Evolutionary conservation across 2,797 vertebrate species (phyloP), one percentile per base, ranked within the genome.

Genomic region (Hylomyscus alleni): DNA sequence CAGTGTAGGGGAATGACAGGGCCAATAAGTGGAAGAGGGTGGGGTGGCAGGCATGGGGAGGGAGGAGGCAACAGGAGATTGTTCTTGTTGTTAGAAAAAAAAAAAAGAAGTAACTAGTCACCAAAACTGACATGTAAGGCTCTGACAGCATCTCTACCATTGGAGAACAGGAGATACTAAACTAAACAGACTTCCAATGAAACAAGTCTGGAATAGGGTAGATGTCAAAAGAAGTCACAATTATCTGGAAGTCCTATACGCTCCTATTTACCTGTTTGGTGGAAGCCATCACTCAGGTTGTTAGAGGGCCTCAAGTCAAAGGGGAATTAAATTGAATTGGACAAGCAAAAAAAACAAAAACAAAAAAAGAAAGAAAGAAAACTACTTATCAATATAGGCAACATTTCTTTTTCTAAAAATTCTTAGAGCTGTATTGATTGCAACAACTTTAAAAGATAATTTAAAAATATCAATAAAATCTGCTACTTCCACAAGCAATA

Each of bases 31-130:
- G n/a, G n/a, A n/a, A n/a, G n/a, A n/a, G n/a, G n/a, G n/a, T n/a
- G n/a, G n/a, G n/a, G n/a, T n/a, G n/a, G n/a, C n/a, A n/a, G n/a
- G n/a, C n/a, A n/a, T n/a, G n/a, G n/a, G n/a, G n/a, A n/a, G n/a
- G n/a, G n/a, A n/a, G n/a, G n/a, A n/a, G n/a, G n/a, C n/a, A n/a
- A n/a, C n/a, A n/a, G n/a, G n/a, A n/a, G n/a, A n/a, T n/a, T n/a
- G n/a, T n/a, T n/a, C n/a, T n/a, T n/a, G n/a, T n/a, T n/a, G n/a
- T n/a, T n/a, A n/a, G n/a, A n/a, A n/a, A n/a, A n/a, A n/a, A n/a
- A n/a, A n/a, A n/a, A n/a, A 26, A 94, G 69, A 90, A 97, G 78
- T 24, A 58, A 65, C 44, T 89, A 11, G 44, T 89, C 81, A 92
- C n/a, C 10, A 82, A 77, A 85, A 20, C 75, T 85, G 73, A 82